Evolutionary conservation across 35 echinoderm and acorn worm species (phyloP), one percentile per base, ranked within the genome.

Genomic region (Hemicentrotus pulcherrimus): DNA sequence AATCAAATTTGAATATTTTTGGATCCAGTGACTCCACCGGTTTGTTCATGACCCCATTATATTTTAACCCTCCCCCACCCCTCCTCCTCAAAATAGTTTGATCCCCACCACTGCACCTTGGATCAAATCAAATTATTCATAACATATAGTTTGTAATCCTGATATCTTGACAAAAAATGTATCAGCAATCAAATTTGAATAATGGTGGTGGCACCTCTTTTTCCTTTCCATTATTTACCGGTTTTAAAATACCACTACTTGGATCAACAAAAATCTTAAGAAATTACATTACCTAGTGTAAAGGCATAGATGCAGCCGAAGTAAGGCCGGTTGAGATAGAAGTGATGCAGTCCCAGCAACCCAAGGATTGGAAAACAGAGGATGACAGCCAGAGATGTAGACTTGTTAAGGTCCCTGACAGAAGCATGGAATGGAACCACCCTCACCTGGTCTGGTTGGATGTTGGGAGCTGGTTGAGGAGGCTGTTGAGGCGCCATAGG

Each of bases 261-360:
- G 50, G 22, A 78, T n/a, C 65, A 78, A n/a, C 65, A n/a, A 78
- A n/a, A 78, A 78, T n/a, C 19, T 71, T 71, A 19, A 71, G 61
- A 71, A 24, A 78, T 78, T 8, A 28, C 19, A 22, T 78, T 94
- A 46, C 94, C 94, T 22, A 95, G 19, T 28, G 95, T 97, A 61
- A 94, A 97, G 32, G 89, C 22, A 61, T 97, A 97, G 46, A 94
- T 70, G 33, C 86, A 47, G 47, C 97, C 97, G 47, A 97, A 97
- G 31, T 93, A 92, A 31, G 55, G 86, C 24, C 95, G 48, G 12
- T 94, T 88, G 12, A 97, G 95, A 48, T 97, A 97, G 93, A 97
- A 97, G 50, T 97, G 97, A 93, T 97, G 97, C 0, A 96, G 85
- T 46, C 97, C 97, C 18, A 96, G 46, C 19, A 96, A 32, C 18